Evolutionary conservation across 1,140 invertebrate genomes (phyloP).

Genomic region (Drosophila orena): DNA sequence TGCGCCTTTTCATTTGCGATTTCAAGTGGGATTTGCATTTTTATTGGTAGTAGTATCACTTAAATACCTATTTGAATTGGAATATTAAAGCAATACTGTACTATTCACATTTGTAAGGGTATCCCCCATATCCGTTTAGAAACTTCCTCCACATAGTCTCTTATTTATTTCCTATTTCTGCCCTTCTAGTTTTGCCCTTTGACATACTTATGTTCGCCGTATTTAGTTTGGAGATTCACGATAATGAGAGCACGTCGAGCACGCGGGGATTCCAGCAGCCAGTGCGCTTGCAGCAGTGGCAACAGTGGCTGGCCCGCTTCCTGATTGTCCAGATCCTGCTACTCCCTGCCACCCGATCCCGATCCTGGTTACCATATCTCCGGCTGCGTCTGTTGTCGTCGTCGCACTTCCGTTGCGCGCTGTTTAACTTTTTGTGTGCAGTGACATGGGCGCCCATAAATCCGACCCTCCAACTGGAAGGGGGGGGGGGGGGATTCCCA

Average conservation of each 20-base stretch:
- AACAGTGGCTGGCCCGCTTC: conserved; percentile 56
- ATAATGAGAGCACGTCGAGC: conserved; percentile 56
- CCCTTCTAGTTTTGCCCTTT: neutral
- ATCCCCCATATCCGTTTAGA: neutral
- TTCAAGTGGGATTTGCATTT: conserved; percentile 7
- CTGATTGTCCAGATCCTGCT: conserved; percentile 40
- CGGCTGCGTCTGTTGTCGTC: conserved; percentile 40
- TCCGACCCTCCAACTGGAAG: conserved; percentile 45
- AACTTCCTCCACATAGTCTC: neutral
- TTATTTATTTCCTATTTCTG: neutral
- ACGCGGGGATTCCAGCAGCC: conserved; percentile 54
- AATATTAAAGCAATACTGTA: too few species aligned
- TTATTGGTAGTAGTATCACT: neutral
- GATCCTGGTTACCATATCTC: conserved; percentile 10
- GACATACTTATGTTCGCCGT: conserved; percentile 23
- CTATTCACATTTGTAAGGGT: neutral
- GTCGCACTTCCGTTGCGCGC: conserved; percentile 79
- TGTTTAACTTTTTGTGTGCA: conserved; percentile 83
- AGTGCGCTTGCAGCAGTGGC: conserved; percentile 64
- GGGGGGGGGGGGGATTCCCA: conserved; percentile 29
- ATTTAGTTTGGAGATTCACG: conserved; percentile 69
- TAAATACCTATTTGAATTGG: neutral
- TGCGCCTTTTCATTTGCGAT: conserved; percentile 13
- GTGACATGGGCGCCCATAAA: conserved; percentile 78
- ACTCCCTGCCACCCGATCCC: neutral